phyloP scores from a whole-genome alignment of 2,113 vertebrate genomes.

The Rhadina sibilatrix region DNA sequence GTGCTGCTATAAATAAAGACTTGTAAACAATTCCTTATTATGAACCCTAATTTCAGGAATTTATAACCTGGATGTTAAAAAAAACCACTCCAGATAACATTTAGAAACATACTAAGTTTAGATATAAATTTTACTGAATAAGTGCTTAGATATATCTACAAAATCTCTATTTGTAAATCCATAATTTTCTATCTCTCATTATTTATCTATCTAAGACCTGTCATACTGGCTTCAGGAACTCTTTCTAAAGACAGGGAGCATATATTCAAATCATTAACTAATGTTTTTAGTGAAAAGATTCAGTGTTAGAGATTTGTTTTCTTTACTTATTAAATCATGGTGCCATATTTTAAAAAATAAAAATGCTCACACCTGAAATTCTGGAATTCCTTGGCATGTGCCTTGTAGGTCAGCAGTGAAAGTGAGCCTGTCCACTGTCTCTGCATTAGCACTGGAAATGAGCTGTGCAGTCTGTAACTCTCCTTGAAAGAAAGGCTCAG shows the following conservation, averaged over 20 bases:
- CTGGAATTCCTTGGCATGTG: background rate
- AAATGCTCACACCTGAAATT: background rate
- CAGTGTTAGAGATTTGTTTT: background rate
- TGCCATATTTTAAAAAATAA: background rate
- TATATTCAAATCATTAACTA: background rate
- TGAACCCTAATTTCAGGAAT: slow-evolving; percentile 13
- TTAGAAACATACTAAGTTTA: background rate
- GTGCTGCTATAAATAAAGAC: slow-evolving; percentile 35
- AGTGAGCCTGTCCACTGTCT: background rate
- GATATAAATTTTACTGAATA: background rate
- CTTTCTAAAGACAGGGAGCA: background rate
- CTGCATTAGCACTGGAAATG: background rate
- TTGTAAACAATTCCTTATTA: slow-evolving; percentile 9
- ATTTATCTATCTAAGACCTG: background rate
- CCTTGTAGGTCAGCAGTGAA: background rate
- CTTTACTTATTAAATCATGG: background rate
- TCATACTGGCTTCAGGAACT: background rate
- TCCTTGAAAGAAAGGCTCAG: background rate
- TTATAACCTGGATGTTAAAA: background rate
- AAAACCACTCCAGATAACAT: background rate
- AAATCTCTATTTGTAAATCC: background rate
- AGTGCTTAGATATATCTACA: background rate
- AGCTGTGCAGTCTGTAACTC: background rate
- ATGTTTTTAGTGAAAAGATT: background rate
- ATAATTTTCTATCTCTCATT: background rate